A percentile compares a stretch with the other conserved stretches of the same genome.
Evolutionary conservation across 2,797 vertebrate species (phyloP).

Genomic region (Dermochelys coriacea): DNA sequence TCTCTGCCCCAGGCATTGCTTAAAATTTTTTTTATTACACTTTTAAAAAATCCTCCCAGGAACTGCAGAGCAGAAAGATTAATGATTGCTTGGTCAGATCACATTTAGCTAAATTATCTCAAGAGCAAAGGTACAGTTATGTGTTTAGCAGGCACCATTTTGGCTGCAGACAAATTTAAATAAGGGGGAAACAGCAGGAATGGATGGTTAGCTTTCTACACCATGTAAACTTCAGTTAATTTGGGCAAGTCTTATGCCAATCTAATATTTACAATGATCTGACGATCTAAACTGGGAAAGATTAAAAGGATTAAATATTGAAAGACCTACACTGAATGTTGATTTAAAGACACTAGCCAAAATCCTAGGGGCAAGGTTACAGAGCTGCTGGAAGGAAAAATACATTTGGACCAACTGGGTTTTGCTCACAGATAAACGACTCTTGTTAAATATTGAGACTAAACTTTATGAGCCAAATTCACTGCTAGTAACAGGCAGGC

Average conservation of each 20-base stretch:
- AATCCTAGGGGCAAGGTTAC: constrained; percentile 48
- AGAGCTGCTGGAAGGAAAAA: constrained; percentile 26
- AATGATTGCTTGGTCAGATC: not conserved
- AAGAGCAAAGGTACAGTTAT: not conserved
- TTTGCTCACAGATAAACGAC: constrained; percentile 16
- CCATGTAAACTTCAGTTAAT: not conserved
- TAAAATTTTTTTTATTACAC: not conserved
- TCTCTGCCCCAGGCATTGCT: not conserved
- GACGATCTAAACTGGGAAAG: constrained; percentile 53
- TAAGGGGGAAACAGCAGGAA: constrained; percentile 38
- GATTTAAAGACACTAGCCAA: constrained; percentile 59
- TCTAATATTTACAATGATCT: constrained; percentile 55
- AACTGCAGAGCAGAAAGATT: not conserved
- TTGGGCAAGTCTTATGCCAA: constrained; percentile 20
- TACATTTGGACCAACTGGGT: constrained; percentile 11
- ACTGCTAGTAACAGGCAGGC: not conserved
- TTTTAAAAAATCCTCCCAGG: not conserved
- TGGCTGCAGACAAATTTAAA: not conserved
- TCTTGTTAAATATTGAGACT: not conserved
- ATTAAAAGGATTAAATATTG: constrained; percentile 68
- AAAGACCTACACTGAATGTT: constrained; percentile 22
- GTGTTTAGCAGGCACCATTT: not conserved
- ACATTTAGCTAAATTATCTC: not conserved
- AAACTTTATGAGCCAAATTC: not conserved
- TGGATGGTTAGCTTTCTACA: not conserved